Percentiles rank a stretch among this genome's conserved stretches.
phyloP scores from a whole-genome alignment of 2,888 invertebrate genomes.

The Siphlonurus alternatus region DNA sequence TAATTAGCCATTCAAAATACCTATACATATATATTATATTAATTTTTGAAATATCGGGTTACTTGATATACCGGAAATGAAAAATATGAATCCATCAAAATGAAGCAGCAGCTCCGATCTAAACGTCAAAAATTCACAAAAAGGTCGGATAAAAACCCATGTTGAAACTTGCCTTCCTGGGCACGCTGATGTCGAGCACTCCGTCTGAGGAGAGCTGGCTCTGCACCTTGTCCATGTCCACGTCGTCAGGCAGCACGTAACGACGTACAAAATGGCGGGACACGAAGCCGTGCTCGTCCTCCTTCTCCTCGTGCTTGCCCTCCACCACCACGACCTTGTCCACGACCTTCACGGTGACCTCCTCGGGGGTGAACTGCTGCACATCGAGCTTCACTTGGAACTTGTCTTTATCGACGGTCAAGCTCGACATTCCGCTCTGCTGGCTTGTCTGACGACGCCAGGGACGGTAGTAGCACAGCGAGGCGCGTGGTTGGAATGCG shows the following conservation, averaged over 20 bases:
- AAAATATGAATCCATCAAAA: too few species aligned
- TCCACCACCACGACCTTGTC: slow-evolving; percentile 18
- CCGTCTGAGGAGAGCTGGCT: neutral
- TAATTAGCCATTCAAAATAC: too few species aligned
- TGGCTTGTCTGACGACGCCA: neutral
- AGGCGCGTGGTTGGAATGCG: neutral
- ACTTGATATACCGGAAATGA: too few species aligned
- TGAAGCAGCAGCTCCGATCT: too few species aligned
- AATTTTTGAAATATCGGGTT: too few species aligned
- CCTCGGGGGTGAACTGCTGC: slow-evolving; percentile 22
- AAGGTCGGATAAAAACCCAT: too few species aligned
- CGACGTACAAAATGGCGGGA: slow-evolving; percentile 23
- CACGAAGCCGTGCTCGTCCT: slow-evolving; percentile 23
- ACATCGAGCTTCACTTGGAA: slow-evolving; percentile 21
- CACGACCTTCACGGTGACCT: slow-evolving; percentile 19
- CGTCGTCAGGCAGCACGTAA: slow-evolving; percentile 23
- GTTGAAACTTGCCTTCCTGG: too few species aligned
- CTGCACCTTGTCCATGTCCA: slow-evolving; percentile 19
- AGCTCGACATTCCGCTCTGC: neutral
- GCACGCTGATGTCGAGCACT: neutral
- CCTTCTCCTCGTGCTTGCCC: too few species aligned
- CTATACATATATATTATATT: too few species aligned
- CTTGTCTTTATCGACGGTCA: neutral
- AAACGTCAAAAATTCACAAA: too few species aligned
- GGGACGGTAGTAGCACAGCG: neutral